These are phyloP conservation scores for Smittia aterrima DNA, from an alignment of 2,888 invertebrate species.

Conservation along the genomic window DNA sequence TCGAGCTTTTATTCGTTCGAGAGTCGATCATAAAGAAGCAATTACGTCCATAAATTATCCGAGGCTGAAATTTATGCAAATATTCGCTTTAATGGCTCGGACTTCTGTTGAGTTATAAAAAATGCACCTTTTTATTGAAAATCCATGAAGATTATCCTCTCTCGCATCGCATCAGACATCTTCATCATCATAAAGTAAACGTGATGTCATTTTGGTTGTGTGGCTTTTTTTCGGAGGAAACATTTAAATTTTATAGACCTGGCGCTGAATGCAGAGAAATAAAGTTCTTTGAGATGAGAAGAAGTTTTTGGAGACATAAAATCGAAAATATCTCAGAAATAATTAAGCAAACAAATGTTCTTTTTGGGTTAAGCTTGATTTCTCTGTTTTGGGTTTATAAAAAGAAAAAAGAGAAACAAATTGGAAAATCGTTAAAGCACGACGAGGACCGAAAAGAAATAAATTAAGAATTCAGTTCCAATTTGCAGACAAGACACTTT, in stretches of 20 bases:
- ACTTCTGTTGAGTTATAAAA: conserved; percentile 39
- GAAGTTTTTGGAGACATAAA: not conserved
- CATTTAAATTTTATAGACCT: conserved; percentile 27
- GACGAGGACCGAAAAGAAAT: not conserved
- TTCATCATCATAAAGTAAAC: conserved; percentile 29
- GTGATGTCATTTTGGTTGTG: conserved; percentile 13
- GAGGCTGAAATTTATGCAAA: conserved; percentile 17
- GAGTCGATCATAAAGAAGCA: conserved; percentile 13
- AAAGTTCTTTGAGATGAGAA: not conserved
- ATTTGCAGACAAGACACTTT: not conserved
- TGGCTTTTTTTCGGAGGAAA: too few relatives aligned
- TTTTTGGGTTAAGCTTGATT: too few relatives aligned
- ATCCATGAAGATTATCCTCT: not conserved
- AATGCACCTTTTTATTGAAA: conserved; percentile 32
- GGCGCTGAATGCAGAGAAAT: conserved; percentile 24
- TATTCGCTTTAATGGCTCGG: conserved; percentile 13
- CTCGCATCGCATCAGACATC: conserved; percentile 23
- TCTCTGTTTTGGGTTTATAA: too few relatives aligned
- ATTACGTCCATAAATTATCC: conserved; percentile 9
- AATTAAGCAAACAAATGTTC: too few relatives aligned
- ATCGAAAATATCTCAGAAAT: too few relatives aligned
- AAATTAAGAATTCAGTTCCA: not conserved
- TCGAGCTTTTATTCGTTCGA: not conserved
- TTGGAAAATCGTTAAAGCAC: not conserved
- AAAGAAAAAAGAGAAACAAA: too few relatives aligned